Evolutionary conservation across 2,888 invertebrate genomes (phyloP), one percentile per base, ranked within the genome.

Genomic region (Marasmarcha lunaedactyla): DNA sequence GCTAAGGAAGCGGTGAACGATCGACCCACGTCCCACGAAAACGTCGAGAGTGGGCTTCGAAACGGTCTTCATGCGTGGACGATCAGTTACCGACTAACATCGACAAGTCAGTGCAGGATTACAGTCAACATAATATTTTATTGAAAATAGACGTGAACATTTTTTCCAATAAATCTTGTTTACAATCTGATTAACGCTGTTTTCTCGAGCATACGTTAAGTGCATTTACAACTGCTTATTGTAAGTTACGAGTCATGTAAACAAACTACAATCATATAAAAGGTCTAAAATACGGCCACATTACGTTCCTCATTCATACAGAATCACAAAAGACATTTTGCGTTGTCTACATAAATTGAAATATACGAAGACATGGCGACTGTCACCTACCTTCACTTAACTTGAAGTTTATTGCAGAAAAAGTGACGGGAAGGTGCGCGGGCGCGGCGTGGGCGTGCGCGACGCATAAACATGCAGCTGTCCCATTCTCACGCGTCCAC

Each of bases 381-480:
- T 57, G 59, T 51, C 53, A 54, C 49, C 54, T 52, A 50, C 51
- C 54, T 58, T 58, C 57, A 49, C 50, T 53, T 52, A 51, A 44
- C 53, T 48, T 49, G 52, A 47, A 53, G 59, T 62, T 69, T 63
- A 66, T 62, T 53, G 61, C 59, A 64, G 64, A 67, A 72, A 72
- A 71, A 68, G 57, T 62, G 60, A 55, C 63, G 63, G 63, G 53
- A 30, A 52, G 42, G 44, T 59, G 64, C 69, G 63, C 66, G 42
- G 50, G 62, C 63, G 62, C 68, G 39, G 51, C 53, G 71, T 67
- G 60, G 65, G 64, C 61, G 67, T 55, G 47, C 47, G 30, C 46
- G 45, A 52, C 53, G 57, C 64, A 59, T 67, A 66, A 70, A 67
- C 52, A 59, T 59, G 44, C 45, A 38, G 37, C 49, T 36, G 48